Conservation (phyloP, 2,113 vertebrate genomes). For the Phrynocephalus versicolor region DNA sequence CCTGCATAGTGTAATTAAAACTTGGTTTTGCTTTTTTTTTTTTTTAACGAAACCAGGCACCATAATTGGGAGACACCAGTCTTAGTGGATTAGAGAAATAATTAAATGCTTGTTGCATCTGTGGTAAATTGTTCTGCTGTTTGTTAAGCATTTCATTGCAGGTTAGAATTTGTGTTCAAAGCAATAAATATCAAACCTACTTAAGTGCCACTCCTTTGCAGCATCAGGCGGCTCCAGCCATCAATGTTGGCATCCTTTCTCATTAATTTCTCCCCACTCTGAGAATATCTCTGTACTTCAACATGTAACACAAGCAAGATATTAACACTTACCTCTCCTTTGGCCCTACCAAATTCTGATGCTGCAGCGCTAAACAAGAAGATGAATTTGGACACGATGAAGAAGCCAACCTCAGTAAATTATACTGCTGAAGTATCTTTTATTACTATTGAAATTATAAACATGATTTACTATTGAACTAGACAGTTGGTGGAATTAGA, state of each 20-base stretch:
- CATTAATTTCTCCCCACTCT: slow-evolving; percentile 6
- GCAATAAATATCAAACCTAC: too few species aligned
- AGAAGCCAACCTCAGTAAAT: slow-evolving; percentile 39
- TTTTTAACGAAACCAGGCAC: too few species aligned
- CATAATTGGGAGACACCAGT: background rate
- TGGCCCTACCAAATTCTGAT: slow-evolving; percentile 41
- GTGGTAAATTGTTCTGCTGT: background rate
- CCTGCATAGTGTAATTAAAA: too few species aligned
- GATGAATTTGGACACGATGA: background rate
- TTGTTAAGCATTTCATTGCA: background rate
- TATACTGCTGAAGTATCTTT: background rate
- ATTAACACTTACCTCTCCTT: slow-evolving; percentile 8
- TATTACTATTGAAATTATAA: slow-evolving; percentile 34
- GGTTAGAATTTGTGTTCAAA: background rate
- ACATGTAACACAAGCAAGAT: background rate
- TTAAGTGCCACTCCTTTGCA: background rate
- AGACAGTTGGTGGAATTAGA: slow-evolving; percentile 22
- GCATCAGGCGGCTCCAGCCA: background rate
- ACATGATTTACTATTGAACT: slow-evolving; percentile 35
- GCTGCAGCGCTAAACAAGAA: slow-evolving; percentile 18
- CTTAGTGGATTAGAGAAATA: background rate
- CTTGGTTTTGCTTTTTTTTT: too few species aligned
- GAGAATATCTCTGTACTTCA: background rate
- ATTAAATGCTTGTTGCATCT: background rate
- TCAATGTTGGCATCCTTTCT: background rate